These are phyloP conservation scores for Microctonus aethiopoides DNA, from an alignment of 2,888 invertebrate genomes.

Conservation along the genomic window DNA sequence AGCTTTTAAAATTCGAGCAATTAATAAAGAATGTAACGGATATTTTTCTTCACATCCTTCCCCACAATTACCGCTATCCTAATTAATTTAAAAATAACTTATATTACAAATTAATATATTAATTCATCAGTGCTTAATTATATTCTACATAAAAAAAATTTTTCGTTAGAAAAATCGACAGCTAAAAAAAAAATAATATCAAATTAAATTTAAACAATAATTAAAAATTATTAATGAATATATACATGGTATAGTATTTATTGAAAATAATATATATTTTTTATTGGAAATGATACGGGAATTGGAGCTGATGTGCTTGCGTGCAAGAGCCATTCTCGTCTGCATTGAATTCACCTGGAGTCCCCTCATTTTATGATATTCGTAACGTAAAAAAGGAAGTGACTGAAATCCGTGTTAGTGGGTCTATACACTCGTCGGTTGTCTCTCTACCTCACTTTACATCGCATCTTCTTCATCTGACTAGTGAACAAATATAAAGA, in stretches of 20 bases:
- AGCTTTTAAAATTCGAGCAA: slow-evolving; percentile 58
- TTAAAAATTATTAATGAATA: not conserved
- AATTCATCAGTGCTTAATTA: too few species aligned
- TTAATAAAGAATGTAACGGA: slow-evolving; percentile 62
- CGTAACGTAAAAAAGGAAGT: slow-evolving; percentile 66
- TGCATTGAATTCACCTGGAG: slow-evolving; percentile 54
- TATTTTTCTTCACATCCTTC: too few species aligned
- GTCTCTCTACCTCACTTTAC: slow-evolving; percentile 25
- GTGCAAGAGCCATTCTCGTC: slow-evolving; percentile 53
- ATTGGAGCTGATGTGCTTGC: slow-evolving; percentile 40
- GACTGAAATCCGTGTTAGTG: slow-evolving; percentile 63
- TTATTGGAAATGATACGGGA: slow-evolving; percentile 11
- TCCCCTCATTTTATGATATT: slow-evolving; percentile 66
- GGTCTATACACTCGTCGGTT: slow-evolving; percentile 48
- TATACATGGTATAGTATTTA: too few species aligned
- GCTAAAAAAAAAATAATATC: too few species aligned
- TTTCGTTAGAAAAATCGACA: too few species aligned
- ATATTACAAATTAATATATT: too few species aligned
- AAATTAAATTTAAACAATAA: too few species aligned
- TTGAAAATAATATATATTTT: too few species aligned
- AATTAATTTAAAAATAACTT: too few species aligned
- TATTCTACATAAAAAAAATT: too few species aligned
- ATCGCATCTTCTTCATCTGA: slow-evolving; percentile 34
- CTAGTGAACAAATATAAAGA: slow-evolving; percentile 23
- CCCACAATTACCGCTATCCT: too few species aligned